Evolutionary conservation across 2,888 invertebrate species (phyloP).

Genomic region (Ormyrus nitidulus): DNA sequence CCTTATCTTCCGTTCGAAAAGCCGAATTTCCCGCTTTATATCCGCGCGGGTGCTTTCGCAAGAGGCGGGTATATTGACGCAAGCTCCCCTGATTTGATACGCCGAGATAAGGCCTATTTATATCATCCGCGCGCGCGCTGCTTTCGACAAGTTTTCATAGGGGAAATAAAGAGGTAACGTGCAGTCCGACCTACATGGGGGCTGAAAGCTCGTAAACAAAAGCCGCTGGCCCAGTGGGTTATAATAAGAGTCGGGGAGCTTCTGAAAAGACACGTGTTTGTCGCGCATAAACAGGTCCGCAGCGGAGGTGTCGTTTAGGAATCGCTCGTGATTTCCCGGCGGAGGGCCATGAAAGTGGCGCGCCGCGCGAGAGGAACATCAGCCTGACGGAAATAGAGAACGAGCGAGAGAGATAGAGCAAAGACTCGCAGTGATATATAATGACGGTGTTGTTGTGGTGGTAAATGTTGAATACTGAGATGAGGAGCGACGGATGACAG

Average conservation of each 20-base stretch:
- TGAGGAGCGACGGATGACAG: conserved; percentile 15
- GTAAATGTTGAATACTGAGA: too few species aligned
- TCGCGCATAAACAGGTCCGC: conserved; percentile 31
- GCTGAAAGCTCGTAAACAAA: not conserved
- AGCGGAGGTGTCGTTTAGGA: not conserved
- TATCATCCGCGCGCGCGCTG: not conserved
- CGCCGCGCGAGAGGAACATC: too few species aligned
- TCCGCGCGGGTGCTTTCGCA: conserved; percentile 4
- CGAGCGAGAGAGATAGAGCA: too few species aligned
- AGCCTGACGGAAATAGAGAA: too few species aligned
- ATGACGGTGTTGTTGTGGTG: too few species aligned
- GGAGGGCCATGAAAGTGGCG: conserved; percentile 43
- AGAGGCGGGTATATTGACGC: conserved; percentile 22
- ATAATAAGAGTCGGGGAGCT: not conserved
- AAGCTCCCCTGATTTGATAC: conserved; percentile 24
- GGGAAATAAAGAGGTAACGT: not conserved
- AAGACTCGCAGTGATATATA: not conserved
- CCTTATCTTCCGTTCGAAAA: conserved; percentile 36
- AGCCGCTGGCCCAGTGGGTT: not conserved
- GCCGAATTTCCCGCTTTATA: conserved; percentile 29
- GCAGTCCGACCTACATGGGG: not conserved
- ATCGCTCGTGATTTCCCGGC: conserved; percentile 46
- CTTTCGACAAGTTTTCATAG: not conserved
- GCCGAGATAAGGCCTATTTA: conserved; percentile 24
- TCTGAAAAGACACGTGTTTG: conserved; percentile 42